Percentiles rank a stretch among this genome's conserved stretches.
Conservation (phyloP, 1,140 invertebrate species). For the Anadara kagoshimensis region DNA sequence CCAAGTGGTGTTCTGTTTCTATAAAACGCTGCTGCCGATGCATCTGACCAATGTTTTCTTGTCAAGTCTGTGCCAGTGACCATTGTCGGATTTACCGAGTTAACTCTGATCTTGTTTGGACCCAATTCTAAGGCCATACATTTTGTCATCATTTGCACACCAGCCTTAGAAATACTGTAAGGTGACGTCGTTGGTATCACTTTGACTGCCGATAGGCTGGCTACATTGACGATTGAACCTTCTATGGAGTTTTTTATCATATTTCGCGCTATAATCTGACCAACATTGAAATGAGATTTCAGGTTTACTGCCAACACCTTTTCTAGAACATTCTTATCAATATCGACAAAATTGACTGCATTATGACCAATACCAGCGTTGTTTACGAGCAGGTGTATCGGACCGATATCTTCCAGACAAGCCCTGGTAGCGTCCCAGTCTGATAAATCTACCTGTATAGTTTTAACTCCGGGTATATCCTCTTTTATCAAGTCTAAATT, state of each 20-base stretch:
- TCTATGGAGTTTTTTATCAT: conserved; percentile 81
- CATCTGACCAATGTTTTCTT: conserved; percentile 85
- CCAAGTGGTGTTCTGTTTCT: conserved; percentile 85
- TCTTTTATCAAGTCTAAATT: conserved; percentile 12
- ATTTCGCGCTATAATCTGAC: conserved; percentile 83
- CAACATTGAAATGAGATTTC: conserved; percentile 88
- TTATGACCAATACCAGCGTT: conserved; percentile 82
- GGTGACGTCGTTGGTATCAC: conserved; percentile 85
- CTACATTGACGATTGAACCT: conserved; percentile 92
- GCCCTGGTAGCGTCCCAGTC: conserved; percentile 84
- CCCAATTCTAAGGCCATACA: conserved; percentile 91
- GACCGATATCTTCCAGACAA: conserved; percentile 75
- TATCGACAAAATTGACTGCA: conserved; percentile 79
- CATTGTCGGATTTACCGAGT: conserved; percentile 87
- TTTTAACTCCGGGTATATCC: conserved; percentile 76
- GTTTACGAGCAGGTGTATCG: conserved; percentile 86
- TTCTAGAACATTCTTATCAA: conserved; percentile 82
- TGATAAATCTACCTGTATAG: conserved; percentile 81
- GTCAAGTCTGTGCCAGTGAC: conserved; percentile 94
- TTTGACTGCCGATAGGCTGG: conserved; percentile 82
- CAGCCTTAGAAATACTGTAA: conserved; percentile 83
- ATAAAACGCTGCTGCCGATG: conserved; percentile 81
- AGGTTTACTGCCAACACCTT: conserved; percentile 85
- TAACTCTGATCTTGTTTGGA: conserved; percentile 84
- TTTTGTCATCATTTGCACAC: conserved; percentile 79